Evolutionary conservation across 2,888 invertebrate genomes (phyloP).

Genomic region (Helleia helle): DNA sequence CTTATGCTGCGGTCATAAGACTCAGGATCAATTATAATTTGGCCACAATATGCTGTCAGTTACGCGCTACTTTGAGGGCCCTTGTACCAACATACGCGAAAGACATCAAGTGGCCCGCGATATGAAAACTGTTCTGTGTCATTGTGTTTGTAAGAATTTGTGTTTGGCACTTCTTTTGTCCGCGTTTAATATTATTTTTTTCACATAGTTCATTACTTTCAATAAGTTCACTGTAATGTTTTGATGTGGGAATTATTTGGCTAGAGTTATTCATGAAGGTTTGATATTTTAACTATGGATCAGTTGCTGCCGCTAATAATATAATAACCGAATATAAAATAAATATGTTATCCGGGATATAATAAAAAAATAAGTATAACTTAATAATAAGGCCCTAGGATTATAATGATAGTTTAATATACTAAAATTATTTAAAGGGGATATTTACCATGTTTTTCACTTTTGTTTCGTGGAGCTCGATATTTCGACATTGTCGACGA

Average conservation of each 20-base stretch:
- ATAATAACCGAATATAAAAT: too few relatives aligned
- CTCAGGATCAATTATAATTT: slow-evolving; percentile 22
- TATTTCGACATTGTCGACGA: too few relatives aligned
- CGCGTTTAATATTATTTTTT: slow-evolving; percentile 12
- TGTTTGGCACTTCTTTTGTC: slow-evolving; percentile 19
- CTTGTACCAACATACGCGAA: slow-evolving; percentile 51
- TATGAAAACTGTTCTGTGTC: slow-evolving; percentile 24
- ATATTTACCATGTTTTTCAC: too few relatives aligned
- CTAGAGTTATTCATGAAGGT: neutral
- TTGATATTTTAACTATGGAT: too few relatives aligned
- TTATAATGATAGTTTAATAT: too few relatives aligned
- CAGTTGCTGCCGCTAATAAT: too few relatives aligned
- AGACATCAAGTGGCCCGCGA: slow-evolving; percentile 48
- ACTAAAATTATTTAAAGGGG: too few relatives aligned
- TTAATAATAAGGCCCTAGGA: too few relatives aligned
- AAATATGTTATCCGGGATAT: too few relatives aligned
- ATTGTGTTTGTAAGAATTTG: slow-evolving; percentile 19
- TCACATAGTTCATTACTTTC: slow-evolving; percentile 1
- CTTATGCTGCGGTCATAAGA: slow-evolving; percentile 7
- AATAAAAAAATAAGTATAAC: too few relatives aligned
- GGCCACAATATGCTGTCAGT: slow-evolving; percentile 33
- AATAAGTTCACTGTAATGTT: neutral
- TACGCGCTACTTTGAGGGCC: slow-evolving; percentile 50
- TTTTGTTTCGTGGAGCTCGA: too few relatives aligned
- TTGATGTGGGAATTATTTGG: neutral